Evolutionary conservation across 2,888 invertebrate genomes (phyloP).

Genomic region (Lepidonotus clava): DNA sequence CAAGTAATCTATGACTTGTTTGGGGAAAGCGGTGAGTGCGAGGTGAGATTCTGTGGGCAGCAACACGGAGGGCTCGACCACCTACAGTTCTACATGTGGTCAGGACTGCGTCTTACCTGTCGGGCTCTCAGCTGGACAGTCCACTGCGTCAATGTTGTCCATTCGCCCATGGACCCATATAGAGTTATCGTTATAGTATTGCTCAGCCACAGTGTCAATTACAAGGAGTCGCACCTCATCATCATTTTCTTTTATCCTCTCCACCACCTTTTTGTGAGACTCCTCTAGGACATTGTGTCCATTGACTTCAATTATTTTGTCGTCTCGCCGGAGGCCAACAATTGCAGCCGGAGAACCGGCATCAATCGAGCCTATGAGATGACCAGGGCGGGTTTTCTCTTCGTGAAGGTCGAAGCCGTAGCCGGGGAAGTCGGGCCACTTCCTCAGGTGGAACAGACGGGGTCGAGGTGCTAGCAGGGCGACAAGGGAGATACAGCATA

Average conservation of each 20-base stretch:
- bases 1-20: too few relatives aligned
- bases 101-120: conserved; percentile 12
- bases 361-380: conserved; percentile 96
- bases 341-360: conserved; percentile 76
- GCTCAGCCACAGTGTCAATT: conserved; percentile 87
- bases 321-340: conserved; percentile 88
- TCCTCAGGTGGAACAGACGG: conserved; percentile 77
- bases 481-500: neutral
- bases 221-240: conserved; percentile 93
- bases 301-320: conserved; percentile 89
- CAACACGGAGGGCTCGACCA: too few relatives aligned
- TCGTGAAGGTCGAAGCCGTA: conserved; percentile 98
- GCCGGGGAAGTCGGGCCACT: conserved; percentile 94
- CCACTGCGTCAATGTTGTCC: conserved; percentile 40
- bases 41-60: too few relatives aligned
- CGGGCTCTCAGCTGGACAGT: conserved; percentile 55
- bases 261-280: conserved; percentile 93
- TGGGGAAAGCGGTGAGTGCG: too few relatives aligned
- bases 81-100: too few relatives aligned
- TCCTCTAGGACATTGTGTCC: conserved; percentile 92
- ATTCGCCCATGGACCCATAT: conserved; percentile 82
- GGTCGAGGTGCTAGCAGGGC: conserved; percentile 25
- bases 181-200: conserved; percentile 84
- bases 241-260: conserved; percentile 90
- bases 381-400: conserved; percentile 94